Conservation (phyloP, 1,140 invertebrate genomes). For the Palaemon carinicauda region DNA sequence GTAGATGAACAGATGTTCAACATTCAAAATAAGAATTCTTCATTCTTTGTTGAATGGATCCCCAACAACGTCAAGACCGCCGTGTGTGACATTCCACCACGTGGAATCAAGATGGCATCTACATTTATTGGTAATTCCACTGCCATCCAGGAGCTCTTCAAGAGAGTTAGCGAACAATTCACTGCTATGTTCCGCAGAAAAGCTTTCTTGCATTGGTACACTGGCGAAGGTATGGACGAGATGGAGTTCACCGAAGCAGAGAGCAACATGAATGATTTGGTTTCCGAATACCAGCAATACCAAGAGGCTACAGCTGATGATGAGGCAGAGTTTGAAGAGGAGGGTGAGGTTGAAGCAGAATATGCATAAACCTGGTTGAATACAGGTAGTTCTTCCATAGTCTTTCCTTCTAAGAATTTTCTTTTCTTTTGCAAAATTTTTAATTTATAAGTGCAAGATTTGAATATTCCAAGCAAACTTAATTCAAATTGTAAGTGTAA, state of each 20-base stretch:
- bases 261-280: neutral
- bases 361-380: too few relatives aligned
- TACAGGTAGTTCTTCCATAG: too few relatives aligned
- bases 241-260: neutral
- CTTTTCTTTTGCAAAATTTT: too few relatives aligned
- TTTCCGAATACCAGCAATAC: neutral
- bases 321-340: neutral
- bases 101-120: neutral
- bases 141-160: constrained; percentile 4
- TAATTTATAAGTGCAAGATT: too few relatives aligned
- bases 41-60: neutral
- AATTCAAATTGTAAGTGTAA: too few relatives aligned
- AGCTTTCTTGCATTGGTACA: neutral
- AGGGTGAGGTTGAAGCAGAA: neutral
- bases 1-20: neutral
- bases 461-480: too few relatives aligned
- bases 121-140: neutral
- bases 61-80: neutral
- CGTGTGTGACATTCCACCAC: neutral
- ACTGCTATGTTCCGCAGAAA: neutral
- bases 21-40: neutral
- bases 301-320: neutral
- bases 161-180: neutral
- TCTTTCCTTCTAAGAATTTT: too few relatives aligned
- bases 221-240: neutral